Conservation (phyloP, 2,113 vertebrate species). For the Scartelaos histophorus region DNA sequence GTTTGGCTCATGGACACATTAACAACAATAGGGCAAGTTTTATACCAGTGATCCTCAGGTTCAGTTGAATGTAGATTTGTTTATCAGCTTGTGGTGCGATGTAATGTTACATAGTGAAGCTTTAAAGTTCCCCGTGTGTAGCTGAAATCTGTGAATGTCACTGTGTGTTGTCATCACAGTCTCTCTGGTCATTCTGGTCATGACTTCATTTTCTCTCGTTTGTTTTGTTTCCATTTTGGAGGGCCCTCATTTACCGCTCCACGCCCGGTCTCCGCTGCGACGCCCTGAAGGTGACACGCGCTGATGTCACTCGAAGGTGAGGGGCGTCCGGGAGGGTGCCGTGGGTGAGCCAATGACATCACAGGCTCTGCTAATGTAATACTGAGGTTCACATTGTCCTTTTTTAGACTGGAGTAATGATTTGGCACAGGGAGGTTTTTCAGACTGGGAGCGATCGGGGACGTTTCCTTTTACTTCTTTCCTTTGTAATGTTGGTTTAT, state of each 20-base stretch:
- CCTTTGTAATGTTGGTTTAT: too few relatives aligned
- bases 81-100: too few relatives aligned
- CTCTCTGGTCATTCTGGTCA: slow-evolving; percentile 16
- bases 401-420: neutral
- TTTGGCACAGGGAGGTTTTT: too few relatives aligned
- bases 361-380: slow-evolving; percentile 16
- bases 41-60: too few relatives aligned
- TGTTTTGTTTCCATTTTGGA: slow-evolving; percentile 1
- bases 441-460: too few relatives aligned
- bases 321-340: neutral
- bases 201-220: slow-evolving; percentile 10
- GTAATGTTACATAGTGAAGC: too few relatives aligned
- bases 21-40: too few relatives aligned
- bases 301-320: slow-evolving; percentile 41
- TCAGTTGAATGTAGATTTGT: too few relatives aligned
- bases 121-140: too few relatives aligned
- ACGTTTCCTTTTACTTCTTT: too few relatives aligned
- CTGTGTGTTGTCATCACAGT: slow-evolving; percentile 14
- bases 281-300: slow-evolving; percentile 11
- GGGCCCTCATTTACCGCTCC: slow-evolving; percentile 31
- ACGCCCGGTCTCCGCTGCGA: slow-evolving; percentile 2
- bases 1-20: too few relatives aligned
- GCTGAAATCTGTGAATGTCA: too few relatives aligned
- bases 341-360: slow-evolving; percentile 18
- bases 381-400: neutral